Conservation (phyloP, 2,888 invertebrate genomes). For the Entomobrya multifasciata region DNA sequence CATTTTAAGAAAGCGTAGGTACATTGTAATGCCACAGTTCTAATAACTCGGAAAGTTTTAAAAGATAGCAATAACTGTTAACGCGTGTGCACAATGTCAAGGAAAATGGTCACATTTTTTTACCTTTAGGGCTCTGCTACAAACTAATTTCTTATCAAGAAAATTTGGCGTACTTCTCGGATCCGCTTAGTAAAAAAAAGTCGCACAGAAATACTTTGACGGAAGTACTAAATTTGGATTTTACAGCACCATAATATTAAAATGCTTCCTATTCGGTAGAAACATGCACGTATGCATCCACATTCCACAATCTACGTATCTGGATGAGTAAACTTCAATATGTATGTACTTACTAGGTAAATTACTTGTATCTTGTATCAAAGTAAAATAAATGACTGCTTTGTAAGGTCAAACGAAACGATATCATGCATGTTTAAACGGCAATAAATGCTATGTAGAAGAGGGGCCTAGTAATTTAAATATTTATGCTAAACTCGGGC, state of each 20-base stretch:
- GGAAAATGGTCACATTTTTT: neutral
- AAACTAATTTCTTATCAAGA: neutral
- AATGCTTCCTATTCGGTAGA: neutral
- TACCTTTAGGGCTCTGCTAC: neutral
- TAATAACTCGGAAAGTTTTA: neutral
- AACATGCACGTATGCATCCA: too few relatives aligned
- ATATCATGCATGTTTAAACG: conserved; percentile 16
- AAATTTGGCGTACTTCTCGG: too few relatives aligned
- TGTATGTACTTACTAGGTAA: too few relatives aligned
- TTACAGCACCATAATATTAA: conserved; percentile 24
- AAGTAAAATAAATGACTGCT: neutral
- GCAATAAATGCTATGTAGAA: too few relatives aligned
- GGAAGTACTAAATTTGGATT: neutral
- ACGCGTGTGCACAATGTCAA: neutral
- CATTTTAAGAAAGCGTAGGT: too few relatives aligned
- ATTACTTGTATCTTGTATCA: neutral
- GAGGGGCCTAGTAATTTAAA: too few relatives aligned
- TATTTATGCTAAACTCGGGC: too few relatives aligned
- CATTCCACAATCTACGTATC: neutral
- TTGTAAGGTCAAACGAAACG: conserved; percentile 16
- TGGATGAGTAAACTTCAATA: conserved; percentile 14
- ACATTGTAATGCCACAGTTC: too few relatives aligned
- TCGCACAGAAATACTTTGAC: neutral
- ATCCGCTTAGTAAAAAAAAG: neutral
- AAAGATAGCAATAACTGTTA: neutral